Base-by-base conservation (phyloP, 2,113 vertebrate genomes). In the Phodopus roborovskii region DNA sequence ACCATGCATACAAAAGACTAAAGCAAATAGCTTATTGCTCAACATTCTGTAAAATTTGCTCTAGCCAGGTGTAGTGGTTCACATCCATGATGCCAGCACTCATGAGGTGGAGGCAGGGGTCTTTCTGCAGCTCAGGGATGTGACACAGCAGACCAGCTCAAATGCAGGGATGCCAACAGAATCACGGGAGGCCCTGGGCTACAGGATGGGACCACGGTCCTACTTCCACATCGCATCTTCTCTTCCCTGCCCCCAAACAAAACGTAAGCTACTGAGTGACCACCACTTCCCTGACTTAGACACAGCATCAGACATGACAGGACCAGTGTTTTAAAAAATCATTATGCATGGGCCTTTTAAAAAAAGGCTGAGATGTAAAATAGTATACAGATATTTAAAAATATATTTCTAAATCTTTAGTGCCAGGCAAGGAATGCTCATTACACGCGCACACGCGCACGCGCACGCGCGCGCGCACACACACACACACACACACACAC, bases 361-460 rank as follows among this genome's bases (percentile, higher is more conserved):
- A 84, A 70, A 88, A 92, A 62, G 53, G 60, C 68, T 71, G 70
- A 85, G 33, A 85, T 53, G 11, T 45, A 60, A 73, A 94, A n/a
- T 39, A 85, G n/a, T 60, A 94, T 78, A 84, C 10, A 94, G 64
- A 42, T 93, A 90, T 74, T 85, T 56, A 92, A 96, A 96, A 82
- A 11, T 58, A 26, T 73, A 42, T 82, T 96, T 92, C 79, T 42
- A 88, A 88, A 56, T 58, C 60, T 73, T 92, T 64, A 78, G 24
- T n/a, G 48, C 71, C 71, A 58, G 17, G 66, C 26, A 84, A 73
- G 79, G n/a, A 94, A 78, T 50, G 8, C 53, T 94, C 50, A 86
- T 45, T 88, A 79, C 16, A 66, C 45, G 6, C 45, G 6, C 45
- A 45, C 45, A 45, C 45, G 13, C 13, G 3, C 12, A 56, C 12